Conservation (phyloP, 2,888 invertebrate genomes). For the Scaptomyza parva region DNA sequence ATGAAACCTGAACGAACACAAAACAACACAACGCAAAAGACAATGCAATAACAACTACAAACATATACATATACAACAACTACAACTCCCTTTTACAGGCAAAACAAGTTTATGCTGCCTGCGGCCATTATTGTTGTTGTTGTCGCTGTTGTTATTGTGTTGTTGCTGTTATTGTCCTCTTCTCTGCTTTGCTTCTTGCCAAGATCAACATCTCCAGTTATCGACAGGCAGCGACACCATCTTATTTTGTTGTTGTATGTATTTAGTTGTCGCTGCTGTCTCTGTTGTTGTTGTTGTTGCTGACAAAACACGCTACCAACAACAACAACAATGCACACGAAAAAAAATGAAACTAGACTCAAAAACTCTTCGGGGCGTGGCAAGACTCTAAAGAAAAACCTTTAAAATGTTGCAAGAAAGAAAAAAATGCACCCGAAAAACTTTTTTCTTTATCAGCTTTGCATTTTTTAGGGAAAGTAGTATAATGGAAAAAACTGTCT, state of each 20-base stretch:
- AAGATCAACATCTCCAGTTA: constrained; percentile 79
- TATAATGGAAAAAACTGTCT: constrained; percentile 43
- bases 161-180: constrained; percentile 56
- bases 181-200: constrained; percentile 65
- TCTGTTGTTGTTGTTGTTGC: constrained; percentile 41
- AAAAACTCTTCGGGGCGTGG: constrained; percentile 63
- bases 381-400: constrained; percentile 25
- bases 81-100: constrained; percentile 77
- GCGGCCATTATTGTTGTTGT: constrained; percentile 55
- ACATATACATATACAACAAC: constrained; percentile 45
- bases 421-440: constrained; percentile 47
- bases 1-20: constrained; percentile 72
- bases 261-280: no score
- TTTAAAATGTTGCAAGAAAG: constrained; percentile 34
- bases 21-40: constrained; percentile 70
- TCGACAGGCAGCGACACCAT: constrained; percentile 78
- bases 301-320: constrained; percentile 58
- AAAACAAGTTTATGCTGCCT: constrained; percentile 78
- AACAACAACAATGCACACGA: constrained; percentile 53
- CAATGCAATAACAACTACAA: constrained; percentile 72
- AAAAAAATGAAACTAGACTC: constrained; percentile 32
- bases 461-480: constrained; percentile 54
- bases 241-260: constrained; percentile 60
- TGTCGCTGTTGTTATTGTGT: no score
- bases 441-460: constrained; percentile 44